A percentile compares a stretch with the other conserved stretches of the same genome.
phyloP scores from a whole-genome alignment of 2,113 vertebrate species.

The Tupaia tana region DNA sequence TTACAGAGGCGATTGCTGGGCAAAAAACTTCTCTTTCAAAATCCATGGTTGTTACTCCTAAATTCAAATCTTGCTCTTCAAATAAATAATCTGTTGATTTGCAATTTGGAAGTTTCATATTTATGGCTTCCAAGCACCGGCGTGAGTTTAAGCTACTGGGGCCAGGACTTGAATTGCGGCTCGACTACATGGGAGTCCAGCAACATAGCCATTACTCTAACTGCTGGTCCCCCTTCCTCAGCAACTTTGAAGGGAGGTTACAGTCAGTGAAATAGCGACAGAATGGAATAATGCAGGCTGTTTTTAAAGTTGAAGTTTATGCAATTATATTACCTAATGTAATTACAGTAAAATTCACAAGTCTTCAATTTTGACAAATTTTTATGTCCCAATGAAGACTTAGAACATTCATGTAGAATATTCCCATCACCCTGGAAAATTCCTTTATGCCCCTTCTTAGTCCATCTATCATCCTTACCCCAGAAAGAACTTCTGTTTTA shows the following conservation, averaged over 20 bases:
- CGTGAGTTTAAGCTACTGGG: too few species aligned
- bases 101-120: not conserved
- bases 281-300: not conserved
- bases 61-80: not conserved
- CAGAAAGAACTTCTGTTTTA: not conserved
- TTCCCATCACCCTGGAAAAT: not conserved
- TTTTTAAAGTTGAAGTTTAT: not conserved
- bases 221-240: not conserved
- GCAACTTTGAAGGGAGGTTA: not conserved
- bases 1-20: not conserved
- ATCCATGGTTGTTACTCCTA: not conserved
- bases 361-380: not conserved
- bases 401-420: not conserved
- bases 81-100: not conserved
- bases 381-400: not conserved
- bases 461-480: fast-evolving
- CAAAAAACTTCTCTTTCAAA: not conserved
- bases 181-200: too few species aligned
- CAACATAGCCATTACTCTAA: too few species aligned
- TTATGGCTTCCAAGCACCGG: not conserved
- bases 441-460: not conserved
- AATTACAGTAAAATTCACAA: slow-evolving; percentile 19
- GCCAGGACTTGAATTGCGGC: too few species aligned
- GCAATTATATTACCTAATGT: not conserved
- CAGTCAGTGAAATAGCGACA: not conserved